Evolutionary conservation across 2,888 invertebrate species (phyloP), one percentile per base, ranked within the genome.

Genomic region (Ecliptopera silaceata): DNA sequence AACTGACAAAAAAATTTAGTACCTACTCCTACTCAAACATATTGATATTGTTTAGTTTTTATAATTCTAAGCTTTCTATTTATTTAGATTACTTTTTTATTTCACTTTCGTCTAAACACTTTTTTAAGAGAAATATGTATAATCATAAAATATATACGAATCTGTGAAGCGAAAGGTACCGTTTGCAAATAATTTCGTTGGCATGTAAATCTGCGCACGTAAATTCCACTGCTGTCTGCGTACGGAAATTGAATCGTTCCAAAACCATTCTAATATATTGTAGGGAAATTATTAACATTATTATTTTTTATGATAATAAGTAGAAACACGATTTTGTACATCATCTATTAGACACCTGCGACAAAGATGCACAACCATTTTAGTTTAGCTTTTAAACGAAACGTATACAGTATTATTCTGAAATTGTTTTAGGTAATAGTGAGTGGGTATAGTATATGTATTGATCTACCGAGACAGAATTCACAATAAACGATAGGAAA

Each of bases 191-290:
- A 87, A 88, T 88, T 88, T 84, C 83, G 82, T 79, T 79, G 84
- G 82, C 82, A 86, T 87, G 86, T 88, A 88, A 88, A 90, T 88
- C 85, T 83, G 86, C 78, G 84, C 87, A 84, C 88, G 88, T 90
- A 90, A 88, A 90, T 90, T 86, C 79, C 77, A 75, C 72, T 78
- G 80, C 88, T 90, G 89, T 88, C 88, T 87, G 84, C 83, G 84
- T 82, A 80, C 83, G 89, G 90, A 89, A 89, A 90, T 90, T 88
- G 88, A 88, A 90, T 87, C 84, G 87, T 85, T 85, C 79, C 79
- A 84, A 81, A 82, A 86, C 83, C 84, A 84, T 84, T 79, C 78
- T 84, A 79, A 87, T 86, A 85, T 81, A 84, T 56, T 56, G 31
- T 52, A 50, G 55, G 38, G 17, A 55, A 59, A 44, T 59, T 49